Base-by-base conservation (phyloP, 2,888 invertebrate genomes). In the Pimpla rufipes region DNA sequence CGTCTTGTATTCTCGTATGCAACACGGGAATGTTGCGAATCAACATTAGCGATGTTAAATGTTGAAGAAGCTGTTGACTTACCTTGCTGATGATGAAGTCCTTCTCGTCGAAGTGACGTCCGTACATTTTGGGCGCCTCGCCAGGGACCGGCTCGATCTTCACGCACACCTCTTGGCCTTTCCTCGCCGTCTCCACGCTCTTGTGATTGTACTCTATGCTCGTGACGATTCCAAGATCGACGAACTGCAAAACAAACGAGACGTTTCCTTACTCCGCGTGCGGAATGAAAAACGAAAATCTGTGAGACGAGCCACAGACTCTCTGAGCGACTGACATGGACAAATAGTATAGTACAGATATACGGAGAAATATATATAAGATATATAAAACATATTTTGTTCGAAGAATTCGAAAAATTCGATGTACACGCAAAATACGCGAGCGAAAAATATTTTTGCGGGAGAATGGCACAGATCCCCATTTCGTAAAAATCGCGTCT, bases 91-190 rank as follows among this genome's bases (percentile, higher is more conserved):
- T 96, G 87, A 99, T 95, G 93, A 98, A 95, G 94, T 99, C 99
- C 52, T 97, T 98, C 91, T 98, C 97, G 91, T 99, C 99, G 94
- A 99, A 99, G 94, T 99, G 99, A 80, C 99, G 95, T 11, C 99
- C 99, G 93, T 97, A 98, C 97, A 99, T 97, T 94, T 99, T 99
- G 64, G 99, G 99, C 66, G 99, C 96, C 93, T 99, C 99, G n/a
- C 99, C 99, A 16, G 98, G 98, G 67, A 98, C 96, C 37, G 98
- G 97, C 90, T 99, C 99, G 88, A 99, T 99, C 95, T 99, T 99
- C 91, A 99, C 96, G 94, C 98, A 98, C 50, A 99, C 98, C 94
- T 98, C 98, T 94, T 97, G 97, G 0, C 99, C 99, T 93, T 98
- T 98, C 86, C 98, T 95, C 11, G 99, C 99, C n/a, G 95, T 95